phyloP scores from a whole-genome alignment of 2,888 invertebrate species.

The Zygogramma bicolorata region DNA sequence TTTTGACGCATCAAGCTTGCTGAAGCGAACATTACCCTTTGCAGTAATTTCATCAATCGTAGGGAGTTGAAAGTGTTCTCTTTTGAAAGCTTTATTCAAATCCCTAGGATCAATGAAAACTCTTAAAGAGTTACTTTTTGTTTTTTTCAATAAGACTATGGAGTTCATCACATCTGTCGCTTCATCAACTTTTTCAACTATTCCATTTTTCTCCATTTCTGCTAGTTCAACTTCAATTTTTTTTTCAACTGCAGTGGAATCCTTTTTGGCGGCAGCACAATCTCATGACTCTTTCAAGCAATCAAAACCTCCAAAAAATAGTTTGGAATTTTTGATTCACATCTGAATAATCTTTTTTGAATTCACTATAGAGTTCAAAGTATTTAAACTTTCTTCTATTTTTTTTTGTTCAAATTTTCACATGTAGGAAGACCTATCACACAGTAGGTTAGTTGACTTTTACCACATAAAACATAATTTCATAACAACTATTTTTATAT shows the following conservation, averaged over 20 bases:
- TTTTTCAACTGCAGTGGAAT: background rate
- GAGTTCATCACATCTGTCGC: constrained; percentile 30
- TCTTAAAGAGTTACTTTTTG: constrained; percentile 15
- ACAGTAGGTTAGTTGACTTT: background rate
- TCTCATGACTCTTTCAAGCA: background rate
- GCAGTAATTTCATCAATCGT: constrained; percentile 40
- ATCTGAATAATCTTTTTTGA: background rate
- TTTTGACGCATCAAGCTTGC: constrained; percentile 3
- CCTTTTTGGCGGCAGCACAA: background rate
- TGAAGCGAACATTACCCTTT: background rate
- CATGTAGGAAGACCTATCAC: background rate
- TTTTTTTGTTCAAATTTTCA: background rate
- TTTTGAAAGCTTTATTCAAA: constrained; percentile 45
- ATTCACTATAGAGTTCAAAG: background rate
- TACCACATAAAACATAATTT: too few relatives aligned
- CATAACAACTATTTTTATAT: too few relatives aligned
- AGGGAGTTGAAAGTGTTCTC: constrained; percentile 43
- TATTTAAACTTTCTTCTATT: background rate
- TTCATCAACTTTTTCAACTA: constrained; percentile 26
- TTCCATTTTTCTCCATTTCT: background rate
- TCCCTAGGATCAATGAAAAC: constrained; percentile 43
- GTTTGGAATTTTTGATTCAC: background rate
- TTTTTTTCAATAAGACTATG: constrained; percentile 27
- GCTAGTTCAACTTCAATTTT: background rate
- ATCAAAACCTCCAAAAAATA: background rate